Conservation (phyloP, 2,797 vertebrate species). For the Sebastes baramenuke region DNA sequence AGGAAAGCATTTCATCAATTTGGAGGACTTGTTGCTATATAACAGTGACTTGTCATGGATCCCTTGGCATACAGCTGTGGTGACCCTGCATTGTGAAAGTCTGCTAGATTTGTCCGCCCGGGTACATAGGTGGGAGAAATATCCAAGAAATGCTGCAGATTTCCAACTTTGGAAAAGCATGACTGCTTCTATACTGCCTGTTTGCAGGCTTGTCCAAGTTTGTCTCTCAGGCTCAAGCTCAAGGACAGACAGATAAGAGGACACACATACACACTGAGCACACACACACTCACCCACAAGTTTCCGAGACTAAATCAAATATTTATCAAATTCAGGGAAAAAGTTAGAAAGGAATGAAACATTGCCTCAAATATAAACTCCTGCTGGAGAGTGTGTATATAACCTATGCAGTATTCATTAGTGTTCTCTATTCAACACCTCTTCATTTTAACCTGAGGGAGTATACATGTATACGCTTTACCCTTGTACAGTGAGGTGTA, state of each 20-base stretch:
- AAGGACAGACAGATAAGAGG: conserved; percentile 75
- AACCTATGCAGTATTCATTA: conserved; percentile 18
- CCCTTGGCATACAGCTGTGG: not conserved
- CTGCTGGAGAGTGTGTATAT: not conserved
- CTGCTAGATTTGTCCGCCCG: not conserved
- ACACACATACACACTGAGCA: conserved; percentile 28
- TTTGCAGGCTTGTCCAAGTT: conserved; percentile 54
- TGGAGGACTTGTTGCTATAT: not conserved
- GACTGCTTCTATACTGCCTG: conserved; percentile 1
- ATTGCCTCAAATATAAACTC: conserved; percentile 22
- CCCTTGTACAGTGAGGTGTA: not conserved
- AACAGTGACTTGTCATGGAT: not conserved
- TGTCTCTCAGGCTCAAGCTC: conserved; percentile 61
- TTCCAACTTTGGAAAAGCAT: not conserved
- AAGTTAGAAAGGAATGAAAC: conserved; percentile 50
- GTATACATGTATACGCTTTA: not conserved
- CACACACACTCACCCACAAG: conserved; percentile 19
- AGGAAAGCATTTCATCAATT: not conserved
- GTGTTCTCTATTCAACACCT: not conserved
- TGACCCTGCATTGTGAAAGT: not conserved
- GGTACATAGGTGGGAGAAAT: not conserved
- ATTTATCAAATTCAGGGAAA: conserved; percentile 74
- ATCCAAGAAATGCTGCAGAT: not conserved
- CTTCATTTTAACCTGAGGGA: not conserved
- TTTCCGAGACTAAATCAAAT: conserved; percentile 68